A percentile compares a stretch with the other conserved stretches of the same genome.
Evolutionary conservation across 64 coral and sea anemone species (phyloP).

Genomic region (Pocillopora damicornis): DNA sequence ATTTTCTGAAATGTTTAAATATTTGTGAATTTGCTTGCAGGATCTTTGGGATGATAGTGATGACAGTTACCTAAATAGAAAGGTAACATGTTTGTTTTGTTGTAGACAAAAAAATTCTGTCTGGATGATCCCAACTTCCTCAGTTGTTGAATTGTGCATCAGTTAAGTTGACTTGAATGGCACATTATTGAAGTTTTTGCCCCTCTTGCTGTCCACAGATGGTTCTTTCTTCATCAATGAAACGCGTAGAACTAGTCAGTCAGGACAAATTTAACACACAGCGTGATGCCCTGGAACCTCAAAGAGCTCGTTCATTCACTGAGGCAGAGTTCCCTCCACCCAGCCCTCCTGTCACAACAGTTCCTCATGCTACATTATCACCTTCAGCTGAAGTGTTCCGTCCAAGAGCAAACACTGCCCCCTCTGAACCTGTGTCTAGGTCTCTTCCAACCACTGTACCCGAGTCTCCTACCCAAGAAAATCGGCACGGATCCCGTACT

Average conservation of each 20-base stretch:
- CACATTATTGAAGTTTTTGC: background rate
- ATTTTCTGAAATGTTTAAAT: background rate
- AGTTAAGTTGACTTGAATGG: background rate
- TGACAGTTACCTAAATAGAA: conserved; percentile 85
- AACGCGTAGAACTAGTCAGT: conserved; percentile 86
- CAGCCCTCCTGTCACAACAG: conserved; percentile 26
- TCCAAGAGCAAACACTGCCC: conserved; percentile 78
- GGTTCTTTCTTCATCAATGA: conserved; percentile 96
- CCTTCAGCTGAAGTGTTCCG: conserved; percentile 94
- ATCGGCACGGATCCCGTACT: conserved; percentile 79
- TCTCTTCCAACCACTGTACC: conserved; percentile 88
- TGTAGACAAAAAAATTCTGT: background rate
- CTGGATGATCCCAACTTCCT: too few species aligned
- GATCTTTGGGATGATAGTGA: conserved; percentile 99
- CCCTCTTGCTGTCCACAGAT: conserved; percentile 40
- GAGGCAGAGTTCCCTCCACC: conserved; percentile 36
- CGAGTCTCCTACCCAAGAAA: conserved; percentile 38
- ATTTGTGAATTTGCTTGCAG: conserved; percentile 28
- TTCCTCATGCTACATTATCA: conserved; percentile 69
- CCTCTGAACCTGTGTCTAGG: conserved; percentile 63
- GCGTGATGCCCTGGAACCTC: conserved; percentile 66
- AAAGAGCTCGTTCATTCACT: conserved; percentile 60
- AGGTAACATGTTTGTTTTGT: conserved; percentile 48
- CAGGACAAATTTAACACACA: conserved; percentile 86
- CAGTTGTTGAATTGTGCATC: too few species aligned